These are phyloP conservation scores for Salvelinus fontinalis DNA, from an alignment of 2,113 vertebrate genomes.

Conservation along the genomic window DNA sequence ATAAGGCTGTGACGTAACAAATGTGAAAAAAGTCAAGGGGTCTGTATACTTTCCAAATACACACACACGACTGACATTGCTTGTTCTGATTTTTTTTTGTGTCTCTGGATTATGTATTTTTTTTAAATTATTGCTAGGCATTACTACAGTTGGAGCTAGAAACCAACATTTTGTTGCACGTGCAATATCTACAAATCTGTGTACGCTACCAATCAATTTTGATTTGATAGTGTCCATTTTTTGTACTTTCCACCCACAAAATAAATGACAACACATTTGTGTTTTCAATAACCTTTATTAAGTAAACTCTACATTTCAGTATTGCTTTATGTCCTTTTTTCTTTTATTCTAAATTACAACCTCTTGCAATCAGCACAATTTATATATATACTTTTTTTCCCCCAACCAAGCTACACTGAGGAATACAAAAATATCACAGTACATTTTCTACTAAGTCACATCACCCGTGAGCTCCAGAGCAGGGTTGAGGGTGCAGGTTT, in stretches of 20 bases:
- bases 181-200: no score
- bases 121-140: no score
- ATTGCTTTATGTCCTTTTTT: conserved; percentile 73
- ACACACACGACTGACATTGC: no score
- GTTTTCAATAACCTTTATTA: conserved; percentile 77
- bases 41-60: no score
- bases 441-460: conserved; percentile 75
- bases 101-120: no score
- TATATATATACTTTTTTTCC: conserved; percentile 21
- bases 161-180: no score
- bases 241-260: conserved; percentile 6
- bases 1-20: no score
- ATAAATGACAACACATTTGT: conserved; percentile 30
- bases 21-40: no score
- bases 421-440: conserved; percentile 85
- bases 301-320: conserved; percentile 77
- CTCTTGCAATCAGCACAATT: conserved; percentile 68
- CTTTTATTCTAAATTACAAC: conserved; percentile 73
- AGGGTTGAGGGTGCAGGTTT: conserved; percentile 37
- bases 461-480: conserved; percentile 59
- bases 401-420: conserved; percentile 76
- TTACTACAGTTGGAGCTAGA: no score
- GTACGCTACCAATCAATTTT: no score
- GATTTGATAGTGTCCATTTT: no score
- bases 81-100: no score